Evolutionary conservation across 2,888 invertebrate genomes (phyloP).

Genomic region (Chloromyia formosa): DNA sequence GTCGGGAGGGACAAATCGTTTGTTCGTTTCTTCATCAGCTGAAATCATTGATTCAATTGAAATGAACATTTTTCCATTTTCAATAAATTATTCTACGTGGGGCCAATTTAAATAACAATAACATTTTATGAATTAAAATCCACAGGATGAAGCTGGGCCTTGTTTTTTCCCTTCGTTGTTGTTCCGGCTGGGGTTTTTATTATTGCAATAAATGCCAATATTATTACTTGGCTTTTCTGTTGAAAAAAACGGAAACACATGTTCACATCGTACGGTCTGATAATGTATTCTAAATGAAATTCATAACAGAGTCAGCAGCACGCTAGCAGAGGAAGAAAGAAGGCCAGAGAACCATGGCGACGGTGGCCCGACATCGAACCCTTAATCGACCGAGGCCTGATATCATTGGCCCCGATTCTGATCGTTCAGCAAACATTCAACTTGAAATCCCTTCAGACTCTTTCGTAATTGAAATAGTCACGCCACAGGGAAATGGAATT

Average conservation of each 20-base stretch:
- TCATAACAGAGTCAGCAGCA: neutral
- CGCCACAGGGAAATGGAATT: conserved; percentile 42
- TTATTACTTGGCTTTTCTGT: conserved; percentile 6
- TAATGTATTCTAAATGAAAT: conserved; percentile 1
- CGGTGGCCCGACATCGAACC: neutral
- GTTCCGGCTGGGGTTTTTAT: neutral
- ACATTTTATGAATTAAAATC: conserved; percentile 7
- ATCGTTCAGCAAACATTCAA: conserved; percentile 23
- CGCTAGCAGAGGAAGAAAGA: neutral
- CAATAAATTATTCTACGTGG: neutral
- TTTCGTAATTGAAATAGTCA: conserved; percentile 39
- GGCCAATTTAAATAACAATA: conserved; percentile 6
- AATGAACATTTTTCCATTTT: neutral
- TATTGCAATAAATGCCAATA: neutral
- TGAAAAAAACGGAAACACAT: conserved; percentile 1
- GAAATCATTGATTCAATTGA: neutral
- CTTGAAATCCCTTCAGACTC: conserved; percentile 22
- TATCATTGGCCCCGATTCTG: neutral
- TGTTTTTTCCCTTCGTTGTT: neutral
- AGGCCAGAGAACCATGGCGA: neutral
- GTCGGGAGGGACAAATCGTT: neutral
- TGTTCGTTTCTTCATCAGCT: neutral
- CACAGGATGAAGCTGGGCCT: neutral
- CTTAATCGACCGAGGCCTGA: neutral
- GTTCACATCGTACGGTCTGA: neutral